Base-by-base conservation (phyloP, 2,888 invertebrate species). In the Hydrotaea cyrtoneurina region DNA sequence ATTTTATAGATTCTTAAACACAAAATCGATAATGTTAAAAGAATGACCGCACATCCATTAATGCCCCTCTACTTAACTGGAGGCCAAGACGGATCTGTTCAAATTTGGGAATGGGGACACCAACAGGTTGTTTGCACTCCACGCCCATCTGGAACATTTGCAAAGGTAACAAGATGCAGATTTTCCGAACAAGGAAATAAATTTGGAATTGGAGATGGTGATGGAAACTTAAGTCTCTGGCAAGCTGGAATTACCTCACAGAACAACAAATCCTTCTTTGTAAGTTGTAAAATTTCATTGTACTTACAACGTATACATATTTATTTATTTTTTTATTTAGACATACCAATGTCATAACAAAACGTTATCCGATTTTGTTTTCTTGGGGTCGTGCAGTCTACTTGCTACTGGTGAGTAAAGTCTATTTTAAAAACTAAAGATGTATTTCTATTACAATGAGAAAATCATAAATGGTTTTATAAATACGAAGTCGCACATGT, bases 51-150 rank as follows among this genome's bases (percentile, higher is more conserved):
- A 19, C 99, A 99, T 94, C 99, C 99, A 17, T 93, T 97, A 78
- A 94, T 99, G 92, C 98, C 99, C 43, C 94, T 99, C 89, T 99
- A 99, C 93, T 93, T 99, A 88, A 98, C 98, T 59, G 99, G 99
- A 78, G 97, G 98, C 13, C 97, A 98, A 91, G 99, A 99, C 93
- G 98, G 99, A 10, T 98, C 98, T 0, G 98, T 99, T 0, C 96
- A 97, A 87, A 94, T 99, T 86, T 98, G 99, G 98, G 99, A 99
- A 93, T 99, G 99, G 99, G 98, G 98, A 8, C 98, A 98, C 93
- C 95, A 96, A 72, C 96, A 97, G 85, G 96, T 97, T 55, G 97
- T 98, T 15, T 96, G 98, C 89, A 96, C 96, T 23, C 98, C 98
- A 0, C 94, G 98, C 53, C 96, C 97, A n/a, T 95, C 98, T 0